These are phyloP conservation scores for Malacoctenus gilli DNA, from an alignment of 2,797 vertebrate genomes.

Conservation along the genomic window DNA sequence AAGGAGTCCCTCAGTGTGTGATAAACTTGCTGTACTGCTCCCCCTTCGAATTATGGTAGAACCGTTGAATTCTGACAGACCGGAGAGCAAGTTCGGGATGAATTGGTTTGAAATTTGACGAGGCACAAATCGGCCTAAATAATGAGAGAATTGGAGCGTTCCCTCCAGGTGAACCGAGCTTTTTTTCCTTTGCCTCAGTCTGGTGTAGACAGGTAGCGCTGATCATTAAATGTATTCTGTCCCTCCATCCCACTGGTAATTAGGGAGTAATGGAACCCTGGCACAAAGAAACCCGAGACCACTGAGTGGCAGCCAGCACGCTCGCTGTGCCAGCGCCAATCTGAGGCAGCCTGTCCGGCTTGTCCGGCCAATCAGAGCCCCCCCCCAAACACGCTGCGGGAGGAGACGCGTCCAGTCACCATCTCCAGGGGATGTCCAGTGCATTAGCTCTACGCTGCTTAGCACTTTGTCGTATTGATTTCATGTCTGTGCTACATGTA, in stretches of 20 bases:
- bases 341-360: slow-evolving; percentile 17
- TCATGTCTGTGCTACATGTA: slow-evolving; percentile 27
- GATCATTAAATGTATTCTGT: slow-evolving; percentile 64
- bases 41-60: not conserved
- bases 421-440: slow-evolving; percentile 53
- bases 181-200: slow-evolving; percentile 10
- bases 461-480: slow-evolving; percentile 68
- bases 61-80: slow-evolving; percentile 1
- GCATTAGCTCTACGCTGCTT: slow-evolving; percentile 56
- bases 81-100: slow-evolving; percentile 5
- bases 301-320: slow-evolving; percentile 35
- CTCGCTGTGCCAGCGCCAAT: slow-evolving; percentile 51
- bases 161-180: not conserved
- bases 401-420: no score
- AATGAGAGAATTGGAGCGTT: slow-evolving; percentile 7
- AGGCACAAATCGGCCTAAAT: slow-evolving; percentile 15
- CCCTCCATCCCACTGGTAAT: slow-evolving; percentile 69
- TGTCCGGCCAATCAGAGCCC: slow-evolving; percentile 52
- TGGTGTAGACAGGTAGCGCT: slow-evolving; percentile 40
- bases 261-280: slow-evolving; percentile 66
- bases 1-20: not conserved
- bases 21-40: slow-evolving; percentile 7
- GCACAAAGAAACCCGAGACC: slow-evolving; percentile 61
- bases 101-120: not conserved
- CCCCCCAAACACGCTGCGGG: no score